Evolutionary conservation across 2,888 invertebrate genomes (phyloP).

Genomic region (Euspilapteryx auroguttella): DNA sequence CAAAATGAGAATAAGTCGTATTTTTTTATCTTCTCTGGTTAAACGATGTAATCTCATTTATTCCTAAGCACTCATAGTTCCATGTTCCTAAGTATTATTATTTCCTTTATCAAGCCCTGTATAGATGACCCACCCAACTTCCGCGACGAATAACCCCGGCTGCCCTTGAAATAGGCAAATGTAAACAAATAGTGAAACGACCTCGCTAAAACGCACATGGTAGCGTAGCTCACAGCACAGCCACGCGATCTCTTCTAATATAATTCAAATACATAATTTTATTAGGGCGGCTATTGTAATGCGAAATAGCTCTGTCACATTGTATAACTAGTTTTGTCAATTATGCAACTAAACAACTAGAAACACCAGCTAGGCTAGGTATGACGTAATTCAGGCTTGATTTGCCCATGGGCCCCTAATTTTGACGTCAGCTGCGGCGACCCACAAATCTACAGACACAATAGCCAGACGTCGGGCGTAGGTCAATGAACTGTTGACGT

Average conservation of each 20-base stretch:
- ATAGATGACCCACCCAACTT: no score
- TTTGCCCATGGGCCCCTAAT: constrained; percentile 25
- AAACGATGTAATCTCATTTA: no score
- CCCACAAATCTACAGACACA: constrained; percentile 61
- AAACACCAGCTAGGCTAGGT: constrained; percentile 37
- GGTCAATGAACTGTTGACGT: constrained; percentile 57
- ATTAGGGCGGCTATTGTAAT: constrained; percentile 49
- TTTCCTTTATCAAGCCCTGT: no score
- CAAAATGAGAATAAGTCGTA: no score
- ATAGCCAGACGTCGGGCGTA: constrained; percentile 29
- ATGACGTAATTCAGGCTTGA: constrained; percentile 42
- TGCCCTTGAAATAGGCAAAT: constrained; percentile 46
- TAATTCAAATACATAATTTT: constrained; percentile 35
- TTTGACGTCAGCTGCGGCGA: constrained; percentile 47
- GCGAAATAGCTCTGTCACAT: constrained; percentile 15
- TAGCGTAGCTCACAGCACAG: constrained; percentile 43
- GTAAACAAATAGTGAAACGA: constrained; percentile 47
- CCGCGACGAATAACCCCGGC: no score
- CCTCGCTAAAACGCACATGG: no score
- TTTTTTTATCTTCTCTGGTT: no score
- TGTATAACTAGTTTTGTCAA: constrained; percentile 34
- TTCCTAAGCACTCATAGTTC: no score
- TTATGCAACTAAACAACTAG: constrained; percentile 42
- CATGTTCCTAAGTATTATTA: no score
- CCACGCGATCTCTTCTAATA: constrained; percentile 21